Evolutionary conservation across 2,113 vertebrate genomes (phyloP).

Genomic region (Leptobrachium ailaonicum): DNA sequence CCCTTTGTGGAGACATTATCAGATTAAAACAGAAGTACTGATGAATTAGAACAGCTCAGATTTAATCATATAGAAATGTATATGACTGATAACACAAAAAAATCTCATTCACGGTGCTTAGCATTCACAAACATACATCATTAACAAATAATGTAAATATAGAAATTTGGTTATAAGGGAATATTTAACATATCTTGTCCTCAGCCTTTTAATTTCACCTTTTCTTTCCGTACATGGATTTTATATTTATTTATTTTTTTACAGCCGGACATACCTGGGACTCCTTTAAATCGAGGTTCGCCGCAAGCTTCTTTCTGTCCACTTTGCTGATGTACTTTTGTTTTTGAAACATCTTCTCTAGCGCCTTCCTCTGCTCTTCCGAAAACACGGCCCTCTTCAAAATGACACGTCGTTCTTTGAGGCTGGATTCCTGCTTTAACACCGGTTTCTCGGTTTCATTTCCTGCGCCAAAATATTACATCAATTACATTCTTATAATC

Average conservation of each 20-base stretch:
- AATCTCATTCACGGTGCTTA: too few species aligned
- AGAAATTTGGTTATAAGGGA: too few species aligned
- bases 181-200: too few species aligned
- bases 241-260: not conserved
- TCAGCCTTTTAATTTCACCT: constrained; percentile 22
- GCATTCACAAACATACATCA: too few species aligned
- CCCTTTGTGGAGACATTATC: too few species aligned
- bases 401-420: constrained; percentile 85
- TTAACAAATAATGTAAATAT: too few species aligned
- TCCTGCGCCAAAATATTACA: constrained; percentile 61
- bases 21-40: too few species aligned
- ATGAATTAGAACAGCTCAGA: too few species aligned
- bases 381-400: constrained; percentile 94
- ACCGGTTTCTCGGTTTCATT: constrained; percentile 72
- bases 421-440: constrained; percentile 76
- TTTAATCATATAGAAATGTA: too few species aligned
- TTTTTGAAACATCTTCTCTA: constrained; percentile 93
- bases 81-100: too few species aligned
- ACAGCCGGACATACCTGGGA: constrained; percentile 80
- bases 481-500: not conserved
- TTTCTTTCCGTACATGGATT: not conserved
- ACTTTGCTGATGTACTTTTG: constrained; percentile 98
- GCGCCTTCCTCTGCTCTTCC: constrained; percentile 89
- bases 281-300: constrained; percentile 87
- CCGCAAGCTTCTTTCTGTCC: constrained; percentile 88